Base-by-base conservation (phyloP, 1,140 invertebrate genomes). In the Cotesia chilonis region DNA sequence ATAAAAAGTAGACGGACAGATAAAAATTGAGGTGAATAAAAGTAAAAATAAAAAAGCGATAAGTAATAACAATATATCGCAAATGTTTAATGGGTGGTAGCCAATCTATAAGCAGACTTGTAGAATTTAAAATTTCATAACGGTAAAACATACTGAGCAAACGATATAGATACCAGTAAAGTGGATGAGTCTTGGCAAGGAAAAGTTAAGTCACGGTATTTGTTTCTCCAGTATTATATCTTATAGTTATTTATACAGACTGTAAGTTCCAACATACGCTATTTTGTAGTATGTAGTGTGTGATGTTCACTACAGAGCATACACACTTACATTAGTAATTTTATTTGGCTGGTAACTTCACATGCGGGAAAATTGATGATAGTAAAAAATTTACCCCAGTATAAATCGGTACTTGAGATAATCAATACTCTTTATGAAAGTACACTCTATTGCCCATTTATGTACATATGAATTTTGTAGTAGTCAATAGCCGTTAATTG, bases 91-190 rank as follows among this genome's bases (percentile, higher is more conserved):
- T 38, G 47, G 47, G n/a, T 4, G 52, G 52, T 51, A 52, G 65
- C 65, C 59, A 71, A 71, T 71, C 12, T 71, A 63, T 64, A 28
- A 20, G 28, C 35, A 47, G 14, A 64, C 28, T 14, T 36, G 41
- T 41, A 64, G 17, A 14, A n/a, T 64, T 54, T 54, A 71, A 64
- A 51, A 64, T 71, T 64, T 71, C 17, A 52, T 61, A 20, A 37
- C 5, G 59, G 6, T 47, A 71, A 71, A 69, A 70, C 4, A 4
- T 35, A 7, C 12, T 28, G 37, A 41, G 52, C 38, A 38, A 59
- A 38, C 10, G 17, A 47, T 12, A 38, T 9, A 37, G 14, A 59
- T 28, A 35, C 3, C 4, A 12, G 28, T 20, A 61, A 35, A 14
- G 54, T 20, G 54, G n/a, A 20, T 17, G 54, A 20, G 54, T 17